phyloP scores from a whole-genome alignment of 2,797 vertebrate genomes.

The Rhabdomys pumilio region DNA sequence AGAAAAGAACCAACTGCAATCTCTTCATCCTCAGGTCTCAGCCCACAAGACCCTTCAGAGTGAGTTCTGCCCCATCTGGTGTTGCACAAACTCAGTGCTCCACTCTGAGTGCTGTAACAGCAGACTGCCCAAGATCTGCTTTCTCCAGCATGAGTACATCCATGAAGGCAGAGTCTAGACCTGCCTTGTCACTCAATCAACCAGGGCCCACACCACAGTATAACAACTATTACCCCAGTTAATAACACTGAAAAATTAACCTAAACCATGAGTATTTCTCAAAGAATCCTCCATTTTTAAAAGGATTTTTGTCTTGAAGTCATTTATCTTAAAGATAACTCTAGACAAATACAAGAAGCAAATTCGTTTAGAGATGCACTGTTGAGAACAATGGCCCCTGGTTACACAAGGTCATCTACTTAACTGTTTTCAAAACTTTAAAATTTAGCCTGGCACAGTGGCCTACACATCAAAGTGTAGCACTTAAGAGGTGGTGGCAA shows the following conservation, averaged over 20 bases:
- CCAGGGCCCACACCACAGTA: background rate
- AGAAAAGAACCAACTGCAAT: background rate
- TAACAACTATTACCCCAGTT: background rate
- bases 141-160: background rate
- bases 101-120: background rate
- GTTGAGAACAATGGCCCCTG: background rate
- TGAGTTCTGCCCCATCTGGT: background rate
- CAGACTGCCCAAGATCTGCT: background rate
- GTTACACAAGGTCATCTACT: background rate
- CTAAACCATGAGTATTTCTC: background rate
- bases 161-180: background rate
- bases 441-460: background rate
- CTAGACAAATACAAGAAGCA: background rate
- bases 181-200: background rate
- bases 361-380: background rate
- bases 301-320: conserved; percentile 31
- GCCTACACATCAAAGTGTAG: background rate
- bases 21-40: background rate
- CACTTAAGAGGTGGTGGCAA: background rate
- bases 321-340: conserved; percentile 10
- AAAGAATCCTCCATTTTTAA: conserved; percentile 36
- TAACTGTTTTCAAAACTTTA: background rate
- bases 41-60: background rate
- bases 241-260: conserved; percentile 6
- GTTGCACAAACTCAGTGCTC: background rate